Evolutionary conservation across 64 coral and sea anemone species (phyloP), one percentile per base, ranked within the genome.

Genomic region (Anthopleura sola): DNA sequence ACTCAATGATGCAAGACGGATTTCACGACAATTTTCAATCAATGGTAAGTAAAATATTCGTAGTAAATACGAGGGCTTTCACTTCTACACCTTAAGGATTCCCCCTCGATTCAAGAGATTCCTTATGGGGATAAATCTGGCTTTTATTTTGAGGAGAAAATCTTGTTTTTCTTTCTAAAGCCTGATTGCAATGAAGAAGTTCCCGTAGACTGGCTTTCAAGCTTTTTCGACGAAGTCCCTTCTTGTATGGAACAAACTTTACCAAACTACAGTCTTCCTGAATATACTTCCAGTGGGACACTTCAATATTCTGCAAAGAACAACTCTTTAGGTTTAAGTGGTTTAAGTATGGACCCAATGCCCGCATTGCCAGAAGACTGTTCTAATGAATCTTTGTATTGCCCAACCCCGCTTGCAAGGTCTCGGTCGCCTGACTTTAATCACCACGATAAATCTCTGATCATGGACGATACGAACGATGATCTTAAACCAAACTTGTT

Each of bases 381-480:
- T 92, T 86, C 90, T 20, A 96, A 96, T 44, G 94, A 96, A 89
- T 96, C 94, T 33, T 78, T 96, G 36, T 96, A 96, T 92, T 92
- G 90, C 84, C 85, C 90, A 92, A 89, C 94, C 54, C 94, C 90
- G 21, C 83, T 87, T 3, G 71, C 79, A 68, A 87, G 82, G 55
- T 83, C 85, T 18, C 46, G 90, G 24, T 92, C 90, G 18, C 90
- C 90, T 53, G 90, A 92, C 80, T 83, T 87, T 37, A 85, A 92
- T 21, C 76, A 87, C 20, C 87, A 87, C 32, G 38, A n/a, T 54
- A 49, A 38, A 87, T 86, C 85, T 68, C 46, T 87, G 33, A 87
- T 58, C 50, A 75, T 76, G 0, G 85, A 87, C 68, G 69, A 86
- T 17, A 50, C 69, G 56, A 86, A 60, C 48, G 80, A 92, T 48